Base-by-base conservation (phyloP, 2,797 vertebrate species). In the Huso huso region DNA sequence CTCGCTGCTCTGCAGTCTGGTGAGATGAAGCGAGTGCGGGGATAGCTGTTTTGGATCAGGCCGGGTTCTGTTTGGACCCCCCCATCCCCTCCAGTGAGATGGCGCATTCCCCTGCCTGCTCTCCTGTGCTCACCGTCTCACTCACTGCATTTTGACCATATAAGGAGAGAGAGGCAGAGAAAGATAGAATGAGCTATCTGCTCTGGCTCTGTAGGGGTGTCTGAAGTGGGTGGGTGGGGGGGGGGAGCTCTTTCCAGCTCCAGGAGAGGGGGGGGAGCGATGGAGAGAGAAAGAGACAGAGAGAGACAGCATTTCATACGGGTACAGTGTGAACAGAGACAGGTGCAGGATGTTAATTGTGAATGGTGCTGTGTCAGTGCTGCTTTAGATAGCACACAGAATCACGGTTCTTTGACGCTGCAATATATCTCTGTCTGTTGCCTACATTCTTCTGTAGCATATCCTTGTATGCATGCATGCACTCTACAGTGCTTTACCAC, bases 131-230 rank as follows among this genome's bases (percentile, higher is more conserved):
- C 76, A 66, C 71, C 82, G 81, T 80, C 78, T 84, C 83, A 86
- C 81, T 87, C 87, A 88, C 84, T 89, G 87, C 71, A 84, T 89
- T 90, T 89, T 91, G 82, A 79, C 89, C 89, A 89, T 91, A 90
- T 87, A 91, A 89, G 89, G 89, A 87, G 83, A 86, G 86, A 89
- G 80, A 74, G 76, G 79, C 78, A 78, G 71, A 60, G 63, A 71
- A 80, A 79, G 82, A 74, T 80, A 84, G 89, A 89, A 79, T 72
- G 76, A 86, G 88, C 89, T 84, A 90, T 84, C 77, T 73, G 72
- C 48, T 15, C 59, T 58, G 72, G 72, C 79, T 77, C 71, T 65
- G 75, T 66, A 68, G 89, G 88, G 87, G 88, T 87, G 85, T 79
- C 71, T 73, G 72, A 79, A 77, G 78, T 62, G 67, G 61, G 69